Conservation (phyloP, 2,113 vertebrate species). For the Esox niger region DNA sequence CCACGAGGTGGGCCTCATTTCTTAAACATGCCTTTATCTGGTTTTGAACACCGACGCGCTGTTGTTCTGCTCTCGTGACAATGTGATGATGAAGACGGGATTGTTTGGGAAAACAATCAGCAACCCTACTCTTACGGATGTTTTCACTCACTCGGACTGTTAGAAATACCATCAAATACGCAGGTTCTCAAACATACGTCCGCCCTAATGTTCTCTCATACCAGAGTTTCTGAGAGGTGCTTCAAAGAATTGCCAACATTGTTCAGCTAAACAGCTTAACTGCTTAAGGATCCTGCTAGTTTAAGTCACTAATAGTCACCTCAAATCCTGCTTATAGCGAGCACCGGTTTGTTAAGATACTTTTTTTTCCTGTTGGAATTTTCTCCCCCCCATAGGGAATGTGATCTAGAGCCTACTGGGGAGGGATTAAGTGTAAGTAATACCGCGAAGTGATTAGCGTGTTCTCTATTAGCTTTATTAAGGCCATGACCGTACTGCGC, state of each 20-base stretch:
- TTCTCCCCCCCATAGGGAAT: not conserved
- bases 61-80: too few relatives aligned
- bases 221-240: not conserved
- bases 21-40: not conserved
- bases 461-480: constrained; percentile 24
- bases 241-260: constrained; percentile 4
- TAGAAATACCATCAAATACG: too few relatives aligned
- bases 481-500: constrained; percentile 2
- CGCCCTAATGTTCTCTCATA: not conserved
- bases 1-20: constrained; percentile 75
- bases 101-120: too few relatives aligned
- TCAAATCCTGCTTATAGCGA: constrained; percentile 9
- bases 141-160: too few relatives aligned
- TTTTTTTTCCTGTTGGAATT: not conserved
- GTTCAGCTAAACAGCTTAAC: constrained; percentile 9
- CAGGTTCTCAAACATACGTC: not conserved
- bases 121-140: too few relatives aligned
- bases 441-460: constrained; percentile 41
- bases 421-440: constrained; percentile 50
- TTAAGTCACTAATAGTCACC: constrained; percentile 14
- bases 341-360: constrained; percentile 3
- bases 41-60: not conserved
- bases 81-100: too few relatives aligned
- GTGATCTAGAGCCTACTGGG: not conserved
- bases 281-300: constrained; percentile 2